Evolutionary conservation across 2,888 invertebrate genomes (phyloP), one percentile per base, ranked within the genome.

Genomic region (Sphecodes monilicornis): DNA sequence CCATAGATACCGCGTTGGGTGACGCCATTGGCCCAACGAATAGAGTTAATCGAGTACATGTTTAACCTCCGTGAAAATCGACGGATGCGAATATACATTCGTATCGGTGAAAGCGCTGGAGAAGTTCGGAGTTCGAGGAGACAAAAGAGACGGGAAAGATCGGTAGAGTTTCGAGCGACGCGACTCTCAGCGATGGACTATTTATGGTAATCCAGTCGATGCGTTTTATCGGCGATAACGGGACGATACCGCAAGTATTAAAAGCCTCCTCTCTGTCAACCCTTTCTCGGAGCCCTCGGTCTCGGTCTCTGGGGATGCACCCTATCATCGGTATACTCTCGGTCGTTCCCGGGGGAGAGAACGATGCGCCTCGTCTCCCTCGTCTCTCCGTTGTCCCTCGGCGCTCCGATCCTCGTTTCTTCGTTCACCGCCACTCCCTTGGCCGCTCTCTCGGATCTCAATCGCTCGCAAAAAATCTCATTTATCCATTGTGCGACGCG

Each of bases 391-490:
- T 76, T 76, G 80, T 89, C 86, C 74, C 85, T 60, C 71, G 76
- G n/a, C 57, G 71, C 71, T 76, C 82, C 85, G 77, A 82, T 71
- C 83, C 81, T 54, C 87, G 76, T 82, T 86, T 78, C 85, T 84
- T 76, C 82, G 36, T 80, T 73, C 74, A 16, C 71, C 81, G 57
- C 76, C 82, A 76, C 80, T 79, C 75, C 84, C 80, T 86, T 85
- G 87, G 54, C 90, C 86, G 86, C 89, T 89, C 89, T 89, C 90
- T 91, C 87, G 91, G 91, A 93, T 94, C 93, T 93, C 93, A 93
- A 94, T 94, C 93, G 94, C 89, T 93, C 91, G 92, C 92, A 93
- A 94, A 94, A 94, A 94, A 94, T 94, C 94, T 94, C 94, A 94
- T 94, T 94, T 93, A 93, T 92, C 93, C 92, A 94, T 94, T 94